phyloP scores from a whole-genome alignment of 35 echinoderm and acorn worm species.

The Lytechinus pictus region DNA sequence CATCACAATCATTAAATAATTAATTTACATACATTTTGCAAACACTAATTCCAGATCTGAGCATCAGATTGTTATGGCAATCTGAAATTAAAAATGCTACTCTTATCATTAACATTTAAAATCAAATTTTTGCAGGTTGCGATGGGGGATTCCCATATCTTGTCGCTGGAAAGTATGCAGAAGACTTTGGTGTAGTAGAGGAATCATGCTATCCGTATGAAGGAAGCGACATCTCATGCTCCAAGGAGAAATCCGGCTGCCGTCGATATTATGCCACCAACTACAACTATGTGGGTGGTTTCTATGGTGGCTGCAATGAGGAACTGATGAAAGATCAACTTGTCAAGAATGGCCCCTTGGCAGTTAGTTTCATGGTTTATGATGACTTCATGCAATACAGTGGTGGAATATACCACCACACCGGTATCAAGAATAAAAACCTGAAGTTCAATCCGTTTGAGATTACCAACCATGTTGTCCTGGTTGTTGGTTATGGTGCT shows the following conservation, averaged over 20 bases:
- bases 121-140: slow-evolving; percentile 65
- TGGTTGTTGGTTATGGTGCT: slow-evolving; percentile 83
- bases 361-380: slow-evolving; percentile 83
- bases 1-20: neutral
- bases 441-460: slow-evolving; percentile 85
- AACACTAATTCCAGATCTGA: neutral
- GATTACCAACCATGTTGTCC: slow-evolving; percentile 88
- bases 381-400: slow-evolving; percentile 81
- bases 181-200: slow-evolving; percentile 93
- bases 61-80: neutral
- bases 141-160: slow-evolving; percentile 93
- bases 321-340: slow-evolving; percentile 85
- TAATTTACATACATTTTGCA: neutral
- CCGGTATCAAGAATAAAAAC: slow-evolving; percentile 39
- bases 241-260: slow-evolving; percentile 63
- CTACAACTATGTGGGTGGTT: slow-evolving; percentile 92
- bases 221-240: slow-evolving; percentile 73
- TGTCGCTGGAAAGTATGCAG: slow-evolving; percentile 92
- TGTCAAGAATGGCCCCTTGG: slow-evolving; percentile 92
- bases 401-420: slow-evolving; percentile 91
- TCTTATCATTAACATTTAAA: neutral
- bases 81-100: neutral
- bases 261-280: slow-evolving; percentile 87
- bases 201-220: slow-evolving; percentile 84
- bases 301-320: slow-evolving; percentile 96